Conservation (phyloP, 1,140 invertebrate species). For the Oedothorax gibbosus region DNA sequence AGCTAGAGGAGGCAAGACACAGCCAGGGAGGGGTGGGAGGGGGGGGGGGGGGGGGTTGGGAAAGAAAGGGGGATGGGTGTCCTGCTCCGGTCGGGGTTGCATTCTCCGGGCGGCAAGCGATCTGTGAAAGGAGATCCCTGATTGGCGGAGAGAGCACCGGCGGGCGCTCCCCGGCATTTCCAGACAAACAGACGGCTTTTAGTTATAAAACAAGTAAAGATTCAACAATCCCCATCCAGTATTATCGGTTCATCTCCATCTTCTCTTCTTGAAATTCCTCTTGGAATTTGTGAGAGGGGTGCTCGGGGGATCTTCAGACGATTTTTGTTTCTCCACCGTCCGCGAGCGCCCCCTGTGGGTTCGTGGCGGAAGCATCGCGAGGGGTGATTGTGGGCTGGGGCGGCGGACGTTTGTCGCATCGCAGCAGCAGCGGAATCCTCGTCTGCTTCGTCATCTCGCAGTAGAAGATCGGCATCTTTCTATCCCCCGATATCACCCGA, state of each 20-base stretch:
- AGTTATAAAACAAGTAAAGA: conserved; percentile 2
- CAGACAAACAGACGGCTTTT: no score
- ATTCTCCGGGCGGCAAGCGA: conserved; percentile 13
- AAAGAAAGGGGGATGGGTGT: not conserved
- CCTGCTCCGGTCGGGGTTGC: not conserved
- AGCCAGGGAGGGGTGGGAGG: no score
- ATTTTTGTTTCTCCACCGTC: not conserved
- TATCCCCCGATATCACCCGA: conserved; percentile 18
- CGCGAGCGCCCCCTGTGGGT: conserved; percentile 36
- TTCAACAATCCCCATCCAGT: conserved; percentile 35
- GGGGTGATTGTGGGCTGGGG: conserved; percentile 51
- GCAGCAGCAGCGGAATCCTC: conserved; percentile 44
- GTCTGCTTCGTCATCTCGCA: conserved; percentile 18
- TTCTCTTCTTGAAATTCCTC: conserved; percentile 1
- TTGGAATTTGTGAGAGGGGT: not conserved
- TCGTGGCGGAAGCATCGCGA: conserved; percentile 8
- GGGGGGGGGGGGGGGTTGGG: no score
- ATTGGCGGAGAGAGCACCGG: conserved; percentile 48
- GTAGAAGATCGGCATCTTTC: conserved; percentile 24
- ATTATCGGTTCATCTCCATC: conserved; percentile 16
- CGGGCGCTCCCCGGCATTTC: conserved; percentile 21
- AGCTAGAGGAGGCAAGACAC: no score
- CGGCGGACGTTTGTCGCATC: conserved; percentile 55
- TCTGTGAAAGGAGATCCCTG: conserved; percentile 50
- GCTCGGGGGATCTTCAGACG: not conserved